Base-by-base conservation (phyloP, 1,140 invertebrate genomes). In the Sipha flava region DNA sequence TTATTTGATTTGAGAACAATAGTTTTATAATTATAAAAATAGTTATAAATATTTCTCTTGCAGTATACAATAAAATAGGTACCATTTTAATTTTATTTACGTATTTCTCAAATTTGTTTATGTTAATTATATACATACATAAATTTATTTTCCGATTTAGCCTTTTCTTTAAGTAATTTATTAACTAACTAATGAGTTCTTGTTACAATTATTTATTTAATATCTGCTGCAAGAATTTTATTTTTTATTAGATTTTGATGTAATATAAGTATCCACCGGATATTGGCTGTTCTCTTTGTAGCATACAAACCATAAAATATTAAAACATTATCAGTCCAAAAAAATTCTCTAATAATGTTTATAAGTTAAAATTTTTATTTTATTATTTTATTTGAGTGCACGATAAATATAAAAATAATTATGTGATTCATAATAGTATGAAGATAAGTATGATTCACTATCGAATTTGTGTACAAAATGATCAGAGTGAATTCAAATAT, bases 151-250 rank as follows among this genome's bases (percentile, higher is more conserved):
- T n/a, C n/a, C n/a, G n/a, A n/a, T n/a, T n/a, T n/a, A n/a, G n/a
- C n/a, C n/a, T n/a, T n/a, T n/a, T n/a, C n/a, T n/a, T n/a, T n/a
- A n/a, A n/a, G 21, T 43, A 23, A 43, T 43, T 66, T n/a, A 43
- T 66, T 12, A 43, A n/a, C 34, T 34, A 62, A 62, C 29, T 62
- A 34, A 66, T 34, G 31, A 40, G 34, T 66, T 40, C 64, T 68
- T 68, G 64, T 45, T 68, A 40, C 64, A 40, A 68, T 45, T 40
- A 68, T 68, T 16, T 34, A 23, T 68, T 21, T 12, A 14, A 45
- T 68, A 40, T 37, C 64, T 40, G 64, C 64, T 68, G 14, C 64
- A 68, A 68, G 37, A 37, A 45, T 68, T 68, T n/a, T n/a, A n/a
- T n/a, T n/a, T n/a, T 68, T 68, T 68, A 68, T 45, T 68, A 45